These are phyloP conservation scores for Tokudaia muenninki DNA, from an alignment of 2,797 vertebrate genomes.

Conservation along the genomic window DNA sequence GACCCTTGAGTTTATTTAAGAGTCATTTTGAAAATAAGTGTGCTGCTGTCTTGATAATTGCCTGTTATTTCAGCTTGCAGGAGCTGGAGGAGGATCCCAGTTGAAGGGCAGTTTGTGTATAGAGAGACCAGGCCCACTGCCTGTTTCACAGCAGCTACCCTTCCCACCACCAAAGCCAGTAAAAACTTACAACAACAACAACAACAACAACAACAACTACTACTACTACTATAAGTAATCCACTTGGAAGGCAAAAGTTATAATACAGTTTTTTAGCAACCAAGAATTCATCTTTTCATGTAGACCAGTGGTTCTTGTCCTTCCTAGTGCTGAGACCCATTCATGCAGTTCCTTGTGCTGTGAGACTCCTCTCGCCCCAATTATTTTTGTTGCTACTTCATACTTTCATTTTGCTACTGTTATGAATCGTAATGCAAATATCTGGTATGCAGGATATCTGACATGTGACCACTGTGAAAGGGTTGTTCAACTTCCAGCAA, in stretches of 20 bases:
- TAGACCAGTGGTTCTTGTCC: not conserved
- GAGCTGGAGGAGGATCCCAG: not conserved
- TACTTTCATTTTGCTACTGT: not conserved
- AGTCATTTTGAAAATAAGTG: constrained; percentile 15
- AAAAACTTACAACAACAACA: not conserved
- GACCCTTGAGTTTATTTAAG: not conserved
- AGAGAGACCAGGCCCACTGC: not conserved
- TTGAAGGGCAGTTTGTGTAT: not conserved
- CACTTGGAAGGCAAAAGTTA: not conserved
- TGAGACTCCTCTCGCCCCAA: too few species aligned
- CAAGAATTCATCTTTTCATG: constrained; percentile 43
- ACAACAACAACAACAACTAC: too few species aligned
- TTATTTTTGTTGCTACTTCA: not conserved
- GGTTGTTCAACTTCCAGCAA: not conserved
- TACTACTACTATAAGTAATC: not conserved
- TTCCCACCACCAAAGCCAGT: not conserved
- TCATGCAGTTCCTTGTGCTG: not conserved
- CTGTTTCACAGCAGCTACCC: not conserved
- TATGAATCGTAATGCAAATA: not conserved
- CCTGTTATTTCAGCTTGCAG: not conserved
- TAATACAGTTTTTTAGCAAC: constrained; percentile 42
- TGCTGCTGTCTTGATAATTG: not conserved
- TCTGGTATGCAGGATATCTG: not conserved
- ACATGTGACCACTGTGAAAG: not conserved
- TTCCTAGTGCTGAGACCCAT: too few species aligned